A percentile compares a stretch with the other conserved stretches of the same genome.
Evolutionary conservation across 1,140 invertebrate genomes (phyloP).

Genomic region (Acromyrmex echinatior): DNA sequence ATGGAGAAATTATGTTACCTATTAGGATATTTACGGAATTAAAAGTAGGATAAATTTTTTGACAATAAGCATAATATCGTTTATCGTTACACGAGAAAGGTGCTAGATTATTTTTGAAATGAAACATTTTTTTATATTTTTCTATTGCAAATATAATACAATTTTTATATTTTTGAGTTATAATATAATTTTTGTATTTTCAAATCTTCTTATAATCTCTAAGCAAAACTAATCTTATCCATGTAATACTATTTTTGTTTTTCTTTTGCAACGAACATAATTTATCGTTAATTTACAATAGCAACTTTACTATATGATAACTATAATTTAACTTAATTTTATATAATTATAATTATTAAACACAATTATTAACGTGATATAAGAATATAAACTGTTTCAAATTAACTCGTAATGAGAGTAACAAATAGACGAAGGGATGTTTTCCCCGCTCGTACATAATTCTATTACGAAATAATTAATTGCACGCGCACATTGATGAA

Average conservation of each 20-base stretch:
- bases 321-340: neutral
- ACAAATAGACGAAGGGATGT: conserved; percentile 12
- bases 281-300: neutral
- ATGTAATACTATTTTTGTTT: neutral
- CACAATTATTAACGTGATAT: neutral
- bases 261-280: neutral
- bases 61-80: neutral
- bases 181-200: neutral
- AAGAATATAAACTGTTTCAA: conserved; percentile 14
- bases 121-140: too few relatives aligned
- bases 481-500: conserved; percentile 47
- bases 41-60: neutral
- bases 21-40: neutral
- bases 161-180: neutral
- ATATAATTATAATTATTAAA: neutral
- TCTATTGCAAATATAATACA: neutral
- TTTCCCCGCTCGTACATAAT: conserved; percentile 2
- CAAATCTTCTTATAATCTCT: neutral
- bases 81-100: neutral
- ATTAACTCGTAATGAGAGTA: neutral
- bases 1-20: conserved; percentile 5
- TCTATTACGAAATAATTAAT: conserved; percentile 46
- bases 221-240: neutral
- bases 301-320: neutral
- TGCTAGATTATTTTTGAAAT: neutral